phyloP scores from a whole-genome alignment of 2,888 invertebrate genomes.

The Macrosiphum euphorbiae region DNA sequence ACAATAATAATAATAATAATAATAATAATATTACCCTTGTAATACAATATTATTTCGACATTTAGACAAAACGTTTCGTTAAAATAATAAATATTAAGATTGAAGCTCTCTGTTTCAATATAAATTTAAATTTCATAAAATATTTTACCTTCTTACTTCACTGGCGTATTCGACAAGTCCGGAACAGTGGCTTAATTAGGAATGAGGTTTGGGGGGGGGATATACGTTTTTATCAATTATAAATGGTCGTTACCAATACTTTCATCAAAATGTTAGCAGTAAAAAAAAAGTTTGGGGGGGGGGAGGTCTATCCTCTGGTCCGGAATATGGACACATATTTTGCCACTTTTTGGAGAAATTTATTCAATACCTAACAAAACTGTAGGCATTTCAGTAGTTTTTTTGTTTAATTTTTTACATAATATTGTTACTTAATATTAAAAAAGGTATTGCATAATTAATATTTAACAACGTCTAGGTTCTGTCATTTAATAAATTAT shows the following conservation, averaged over 20 bases:
- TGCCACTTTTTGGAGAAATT: neutral
- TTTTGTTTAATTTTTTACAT: neutral
- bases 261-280: too few species aligned
- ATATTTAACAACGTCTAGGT: neutral
- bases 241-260: too few species aligned
- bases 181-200: too few species aligned
- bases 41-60: neutral
- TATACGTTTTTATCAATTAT: too few species aligned
- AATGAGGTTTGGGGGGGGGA: too few species aligned
- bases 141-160: neutral
- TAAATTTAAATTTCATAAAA: neutral
- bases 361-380: neutral
- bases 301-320: too few species aligned
- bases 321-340: neutral
- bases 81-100: neutral
- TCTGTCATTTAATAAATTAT: neutral
- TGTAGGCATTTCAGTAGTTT: neutral
- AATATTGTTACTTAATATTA: neutral
- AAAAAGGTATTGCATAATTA: neutral
- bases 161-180: neutral
- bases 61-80: neutral
- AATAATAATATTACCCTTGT: neutral
- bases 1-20: neutral
- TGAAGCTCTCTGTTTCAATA: neutral
- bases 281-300: too few species aligned